Percentiles rank a stretch among this genome's conserved stretches.
phyloP scores from a whole-genome alignment of 2,797 vertebrate species.

The Gallinago nigripennis region DNA sequence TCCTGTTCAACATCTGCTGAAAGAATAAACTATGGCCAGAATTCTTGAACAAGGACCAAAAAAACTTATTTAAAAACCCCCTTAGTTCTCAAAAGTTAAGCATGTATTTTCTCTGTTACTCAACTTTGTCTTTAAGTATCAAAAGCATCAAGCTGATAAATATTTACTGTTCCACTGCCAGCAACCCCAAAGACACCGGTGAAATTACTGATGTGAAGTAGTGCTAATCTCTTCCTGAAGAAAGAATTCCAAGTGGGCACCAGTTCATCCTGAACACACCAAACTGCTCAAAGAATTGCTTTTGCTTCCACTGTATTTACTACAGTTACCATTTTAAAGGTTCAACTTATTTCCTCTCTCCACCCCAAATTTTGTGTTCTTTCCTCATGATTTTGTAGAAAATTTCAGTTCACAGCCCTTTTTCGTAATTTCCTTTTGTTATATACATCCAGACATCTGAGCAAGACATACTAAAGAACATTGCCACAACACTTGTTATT shows the following conservation, averaged over 20 bases:
- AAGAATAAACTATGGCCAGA: not conserved
- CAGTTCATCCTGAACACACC: not conserved
- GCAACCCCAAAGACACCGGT: not conserved
- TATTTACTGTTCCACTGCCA: not conserved
- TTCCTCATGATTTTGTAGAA: not conserved
- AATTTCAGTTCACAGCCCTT: not conserved
- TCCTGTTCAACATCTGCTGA: not conserved
- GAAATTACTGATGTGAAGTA: not conserved
- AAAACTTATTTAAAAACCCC: not conserved
- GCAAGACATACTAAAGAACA: not conserved
- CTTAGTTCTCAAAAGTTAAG: not conserved
- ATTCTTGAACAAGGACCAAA: not conserved
- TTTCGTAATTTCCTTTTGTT: not conserved
- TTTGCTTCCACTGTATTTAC: not conserved
- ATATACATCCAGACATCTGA: not conserved
- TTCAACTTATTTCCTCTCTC: not conserved
- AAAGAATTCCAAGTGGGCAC: not conserved
- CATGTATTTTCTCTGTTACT: not conserved
- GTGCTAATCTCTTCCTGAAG: not conserved
- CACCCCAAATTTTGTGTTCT: not conserved
- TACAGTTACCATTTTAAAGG: not conserved
- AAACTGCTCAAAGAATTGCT: not conserved
- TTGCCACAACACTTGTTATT: not conserved
- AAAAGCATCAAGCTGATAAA: not conserved
- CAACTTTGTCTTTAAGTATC: not conserved